These are phyloP conservation scores for Arctocebus calabarensis DNA, from an alignment of 2,797 vertebrate genomes.

Conservation along the genomic window DNA sequence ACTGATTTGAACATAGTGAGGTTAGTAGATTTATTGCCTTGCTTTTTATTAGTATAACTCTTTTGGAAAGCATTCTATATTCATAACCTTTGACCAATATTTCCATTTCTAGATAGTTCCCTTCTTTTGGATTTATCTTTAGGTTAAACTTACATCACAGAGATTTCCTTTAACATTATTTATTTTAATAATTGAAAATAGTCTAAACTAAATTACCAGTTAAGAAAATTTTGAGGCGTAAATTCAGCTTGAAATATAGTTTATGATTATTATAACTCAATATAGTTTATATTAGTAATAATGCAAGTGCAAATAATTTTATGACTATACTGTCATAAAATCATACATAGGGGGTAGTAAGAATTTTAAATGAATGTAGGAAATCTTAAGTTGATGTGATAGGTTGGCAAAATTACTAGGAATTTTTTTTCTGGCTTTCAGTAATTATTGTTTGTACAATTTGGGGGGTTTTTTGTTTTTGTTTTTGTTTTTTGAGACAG, in stretches of 20 bases:
- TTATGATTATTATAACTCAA: neutral
- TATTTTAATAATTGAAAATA: constrained; percentile 54
- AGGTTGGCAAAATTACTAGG: neutral
- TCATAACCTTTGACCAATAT: neutral
- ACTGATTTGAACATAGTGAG: neutral
- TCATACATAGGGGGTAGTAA: neutral
- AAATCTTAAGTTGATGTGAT: neutral
- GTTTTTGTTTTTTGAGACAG: no score
- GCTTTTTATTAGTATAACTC: neutral
- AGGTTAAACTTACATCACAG: constrained; percentile 12
- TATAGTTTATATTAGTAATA: constrained; percentile 32
- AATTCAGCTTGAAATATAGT: constrained; percentile 45
- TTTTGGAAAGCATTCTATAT: neutral
- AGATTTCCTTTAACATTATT: constrained; percentile 24
- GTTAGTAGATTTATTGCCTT: neutral
- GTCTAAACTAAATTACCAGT: neutral
- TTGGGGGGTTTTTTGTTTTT: neutral
- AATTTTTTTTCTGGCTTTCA: constrained; percentile 52
- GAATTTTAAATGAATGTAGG: constrained; percentile 44
- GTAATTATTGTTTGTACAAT: constrained; percentile 5
- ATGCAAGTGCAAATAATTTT: neutral
- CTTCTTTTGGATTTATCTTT: constrained; percentile 37
- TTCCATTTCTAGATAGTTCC: constrained; percentile 23
- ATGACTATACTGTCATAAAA: neutral
- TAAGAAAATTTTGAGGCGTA: neutral